Evolutionary conservation across 2,888 invertebrate species (phyloP).

Genomic region (Calliopum simillimum): DNA sequence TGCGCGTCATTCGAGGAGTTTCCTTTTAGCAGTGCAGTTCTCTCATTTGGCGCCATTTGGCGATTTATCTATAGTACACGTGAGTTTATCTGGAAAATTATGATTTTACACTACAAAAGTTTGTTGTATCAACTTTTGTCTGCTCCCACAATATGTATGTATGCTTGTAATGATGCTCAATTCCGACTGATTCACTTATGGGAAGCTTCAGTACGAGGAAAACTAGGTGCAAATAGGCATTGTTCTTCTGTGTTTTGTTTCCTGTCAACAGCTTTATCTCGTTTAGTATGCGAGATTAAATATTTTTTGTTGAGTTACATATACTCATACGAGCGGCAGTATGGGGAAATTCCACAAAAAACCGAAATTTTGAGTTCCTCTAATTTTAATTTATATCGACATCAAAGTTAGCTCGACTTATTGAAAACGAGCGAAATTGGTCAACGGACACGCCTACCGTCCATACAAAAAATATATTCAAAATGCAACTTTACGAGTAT

Average conservation of each 20-base stretch:
- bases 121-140: slow-evolving; percentile 29
- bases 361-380: no score
- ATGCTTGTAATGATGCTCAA: not conserved
- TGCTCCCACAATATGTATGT: not conserved
- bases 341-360: no score
- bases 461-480: no score
- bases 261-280: slow-evolving; percentile 63
- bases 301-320: no score
- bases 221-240: not conserved
- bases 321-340: no score
- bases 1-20: slow-evolving; percentile 44
- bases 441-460: no score
- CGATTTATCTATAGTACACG: not conserved
- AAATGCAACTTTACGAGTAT: no score
- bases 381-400: no score
- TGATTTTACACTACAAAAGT: slow-evolving; percentile 34
- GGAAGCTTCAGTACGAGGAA: not conserved
- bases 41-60: slow-evolving; percentile 57
- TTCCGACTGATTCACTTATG: not conserved
- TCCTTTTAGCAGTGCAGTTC: slow-evolving; percentile 51
- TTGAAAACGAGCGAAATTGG: no score
- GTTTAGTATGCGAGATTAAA: slow-evolving; percentile 27
- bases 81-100: slow-evolving; percentile 37
- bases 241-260: slow-evolving; percentile 41
- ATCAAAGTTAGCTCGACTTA: no score